Percentiles rank a stretch among this genome's conserved stretches.
Evolutionary conservation across 2,113 vertebrate genomes (phyloP).

Genomic region (Phaetusa simplex): DNA sequence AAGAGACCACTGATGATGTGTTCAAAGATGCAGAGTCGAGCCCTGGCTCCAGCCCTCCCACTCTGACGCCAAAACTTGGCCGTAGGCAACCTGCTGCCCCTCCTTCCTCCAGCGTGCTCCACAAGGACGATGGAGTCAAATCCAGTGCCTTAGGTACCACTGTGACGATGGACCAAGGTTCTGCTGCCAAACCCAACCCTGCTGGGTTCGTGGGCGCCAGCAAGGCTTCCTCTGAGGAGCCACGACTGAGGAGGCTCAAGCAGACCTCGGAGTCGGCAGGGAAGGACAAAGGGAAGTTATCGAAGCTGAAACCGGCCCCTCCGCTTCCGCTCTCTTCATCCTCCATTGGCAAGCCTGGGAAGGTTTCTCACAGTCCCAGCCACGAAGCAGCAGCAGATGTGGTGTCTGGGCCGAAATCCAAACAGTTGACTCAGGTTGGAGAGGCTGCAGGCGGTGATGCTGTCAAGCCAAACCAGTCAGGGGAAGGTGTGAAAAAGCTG

Average conservation of each 20-base stretch:
- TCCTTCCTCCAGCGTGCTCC: slow-evolving; percentile 29
- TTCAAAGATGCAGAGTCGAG: slow-evolving; percentile 85
- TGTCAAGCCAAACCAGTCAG: slow-evolving; percentile 69
- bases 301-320: slow-evolving; percentile 89
- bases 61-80: slow-evolving; percentile 84
- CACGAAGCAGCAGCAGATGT: slow-evolving; percentile 78
- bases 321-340: slow-evolving; percentile 81
- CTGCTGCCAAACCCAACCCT: slow-evolving; percentile 69
- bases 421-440: slow-evolving; percentile 57
- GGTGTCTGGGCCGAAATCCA: slow-evolving; percentile 75
- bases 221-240: slow-evolving; percentile 80
- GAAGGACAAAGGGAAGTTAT: slow-evolving; percentile 85
- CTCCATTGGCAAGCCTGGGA: slow-evolving; percentile 76
- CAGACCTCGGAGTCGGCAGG: slow-evolving; percentile 73
- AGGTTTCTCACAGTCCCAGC: slow-evolving; percentile 78
- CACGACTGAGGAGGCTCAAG: slow-evolving; percentile 85
- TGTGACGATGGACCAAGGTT: slow-evolving; percentile 34
- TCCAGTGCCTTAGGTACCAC: slow-evolving; percentile 70
- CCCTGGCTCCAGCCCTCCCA: slow-evolving; percentile 87
- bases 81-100: slow-evolving; percentile 72
- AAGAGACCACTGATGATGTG: slow-evolving; percentile 80
- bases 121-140: slow-evolving; percentile 81
- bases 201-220: slow-evolving; percentile 70
- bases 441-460: slow-evolving; percentile 73
- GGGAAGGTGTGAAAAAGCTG: slow-evolving; percentile 82